Evolutionary conservation across 1,140 invertebrate species (phyloP), one percentile per base, ranked within the genome.

Genomic region (Eumeta japonica): DNA sequence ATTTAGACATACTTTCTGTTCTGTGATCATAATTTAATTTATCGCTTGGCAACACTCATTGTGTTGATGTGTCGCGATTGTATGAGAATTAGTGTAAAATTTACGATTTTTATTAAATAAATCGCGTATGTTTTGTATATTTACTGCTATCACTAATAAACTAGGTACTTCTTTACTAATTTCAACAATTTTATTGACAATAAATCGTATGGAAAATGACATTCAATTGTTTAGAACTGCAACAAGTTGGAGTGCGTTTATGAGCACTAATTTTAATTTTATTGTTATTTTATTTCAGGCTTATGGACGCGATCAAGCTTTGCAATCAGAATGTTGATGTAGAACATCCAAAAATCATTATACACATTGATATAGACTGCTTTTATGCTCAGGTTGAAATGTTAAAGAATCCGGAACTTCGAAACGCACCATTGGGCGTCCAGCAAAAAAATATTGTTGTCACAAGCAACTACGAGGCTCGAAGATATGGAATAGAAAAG

Each of bases 331-430:
- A 63, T 31, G 46, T 48, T 45, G 55, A 60, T 35, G 53, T 41
- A 40, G 62, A 70, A 32, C 85, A 87, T 63, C 58, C 73, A 9
- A 77, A 80, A 58, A 78, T 78, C 42, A 86, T 91, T 35, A 80
- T 90, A 49, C 85, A 91, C 52, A 71, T 91, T 52, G 84, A 90
- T 59, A 76, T 89, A 50, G 85, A 90, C 52, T 89, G 85, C 58
- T 90, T 88, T 67, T 90, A 90, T 67, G 88, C 88, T 35, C 88
- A 90, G 78, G 87, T 90, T 41, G 88, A 90, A 72, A 86, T 84
- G 76, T 50, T 87, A 16, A 78, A 79, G 41, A 80, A 87, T 59
- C 86, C 87, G 1, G 74, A 81, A 46, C 60, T 85, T 10, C 68
- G 76, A 28, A 67, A 70, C 13, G 79, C 81, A 47, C 87, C 88